Evolutionary conservation across 2,113 vertebrate genomes (phyloP).

Genomic region (Anhinga rufa): DNA sequence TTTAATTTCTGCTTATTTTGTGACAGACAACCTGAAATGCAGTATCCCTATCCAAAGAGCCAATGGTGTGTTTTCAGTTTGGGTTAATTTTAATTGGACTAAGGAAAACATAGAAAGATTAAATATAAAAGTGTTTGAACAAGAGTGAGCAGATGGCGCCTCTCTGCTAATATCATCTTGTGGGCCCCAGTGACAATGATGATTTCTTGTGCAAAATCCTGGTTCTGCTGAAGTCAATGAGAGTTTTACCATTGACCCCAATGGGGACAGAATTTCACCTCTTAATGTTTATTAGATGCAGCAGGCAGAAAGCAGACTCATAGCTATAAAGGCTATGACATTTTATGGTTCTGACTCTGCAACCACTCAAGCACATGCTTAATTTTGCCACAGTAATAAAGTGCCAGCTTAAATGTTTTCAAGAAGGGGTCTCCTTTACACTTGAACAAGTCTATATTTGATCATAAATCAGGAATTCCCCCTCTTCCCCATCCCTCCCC

Average conservation of each 20-base stretch:
- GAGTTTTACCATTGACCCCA: not conserved
- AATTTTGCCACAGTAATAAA: slow-evolving; percentile 63
- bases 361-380: slow-evolving; percentile 57
- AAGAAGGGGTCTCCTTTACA: slow-evolving; percentile 38
- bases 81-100: not conserved
- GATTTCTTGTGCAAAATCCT: not conserved
- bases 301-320: slow-evolving; percentile 57
- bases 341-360: slow-evolving; percentile 59
- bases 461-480: slow-evolving; percentile 36
- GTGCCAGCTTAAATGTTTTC: slow-evolving; percentile 40
- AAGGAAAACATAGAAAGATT: not conserved
- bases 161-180: not conserved
- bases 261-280: slow-evolving; percentile 39
- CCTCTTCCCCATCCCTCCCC: not conserved
- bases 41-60: not conserved
- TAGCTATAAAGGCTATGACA: slow-evolving; percentile 46
- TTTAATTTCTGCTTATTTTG: not conserved
- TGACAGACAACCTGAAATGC: not conserved
- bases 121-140: not conserved
- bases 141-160: not conserved
- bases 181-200: not conserved
- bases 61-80: not conserved
- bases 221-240: not conserved
- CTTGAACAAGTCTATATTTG: slow-evolving; percentile 25
- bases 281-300: slow-evolving; percentile 58